Evolutionary conservation across 2,113 vertebrate species (phyloP), one percentile per base, ranked within the genome.

Genomic region (Pygoscelis adeliae): DNA sequence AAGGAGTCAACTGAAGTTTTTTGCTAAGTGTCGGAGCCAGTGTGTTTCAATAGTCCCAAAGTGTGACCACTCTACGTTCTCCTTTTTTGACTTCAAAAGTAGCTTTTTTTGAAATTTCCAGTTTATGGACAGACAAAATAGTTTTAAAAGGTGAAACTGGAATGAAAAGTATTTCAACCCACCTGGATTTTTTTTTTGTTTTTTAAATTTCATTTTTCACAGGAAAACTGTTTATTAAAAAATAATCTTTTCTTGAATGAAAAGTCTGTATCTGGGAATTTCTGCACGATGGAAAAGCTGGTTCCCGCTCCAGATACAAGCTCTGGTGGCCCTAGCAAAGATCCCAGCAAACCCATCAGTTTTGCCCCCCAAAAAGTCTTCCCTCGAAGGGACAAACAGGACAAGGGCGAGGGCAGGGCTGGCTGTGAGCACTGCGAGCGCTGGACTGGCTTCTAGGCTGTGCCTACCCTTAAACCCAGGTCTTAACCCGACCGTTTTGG

Each of bases 11-110:
- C 63, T 34, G 3, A 56, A 83, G 26, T 50, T 79, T 71, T 46
- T 71, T 4, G 2, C 2, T 0, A 14, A 4, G 22, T 7, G 22
- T 27, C 2, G 2, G 6, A 82, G 65, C 42, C 27, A 1, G 7
- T 5, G 3, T 0, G 1, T 50, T 77, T 14, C 21, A 14, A 4
- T 4, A 23, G 61, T 70, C 62, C 50, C 38, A 0, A 46, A 34
- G n/a, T 15, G 32, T 0, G 1, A 30, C n/a, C 11, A 0, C 23
- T 50, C 36, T 3, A 6, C 1, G 1, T 6, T 36, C 47, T 46
- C 25, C 18, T 40, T 40, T 19, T 20, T 61, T 20, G 1, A 34
- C 9, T 61, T 80, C 40, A 27, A 29, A 92, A 69, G 27, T 1
- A 55, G 44, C 26, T 84, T 66, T 50, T 62, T 62, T 2, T 29